Evolutionary conservation across 2,113 vertebrate genomes (phyloP).

Genomic region (Opisthocomus hoazin): DNA sequence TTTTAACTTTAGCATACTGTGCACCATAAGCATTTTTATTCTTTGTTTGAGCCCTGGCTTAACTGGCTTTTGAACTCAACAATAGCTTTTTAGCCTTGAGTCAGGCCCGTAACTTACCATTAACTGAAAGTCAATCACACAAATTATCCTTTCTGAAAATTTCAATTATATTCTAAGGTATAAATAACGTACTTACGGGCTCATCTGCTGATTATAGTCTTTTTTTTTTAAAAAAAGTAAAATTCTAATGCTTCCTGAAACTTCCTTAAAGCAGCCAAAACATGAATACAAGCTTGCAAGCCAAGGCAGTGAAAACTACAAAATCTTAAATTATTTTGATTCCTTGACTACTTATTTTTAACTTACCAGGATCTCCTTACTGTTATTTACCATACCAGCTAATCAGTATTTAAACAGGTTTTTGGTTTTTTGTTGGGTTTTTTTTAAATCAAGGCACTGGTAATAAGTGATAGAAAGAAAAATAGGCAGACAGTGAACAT

Average conservation of each 20-base stretch:
- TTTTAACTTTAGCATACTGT: background rate
- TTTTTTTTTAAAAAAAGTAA: background rate
- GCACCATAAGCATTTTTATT: background rate
- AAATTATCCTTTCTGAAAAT: background rate
- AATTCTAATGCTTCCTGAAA: background rate
- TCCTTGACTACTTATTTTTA: background rate
- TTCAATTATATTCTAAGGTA: background rate
- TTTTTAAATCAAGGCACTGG: background rate
- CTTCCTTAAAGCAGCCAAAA: background rate
- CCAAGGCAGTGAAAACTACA: background rate
- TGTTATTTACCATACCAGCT: background rate
- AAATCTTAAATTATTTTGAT: background rate
- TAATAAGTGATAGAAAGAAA: background rate
- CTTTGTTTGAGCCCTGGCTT: background rate
- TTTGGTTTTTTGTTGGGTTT: background rate
- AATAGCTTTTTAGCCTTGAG: background rate
- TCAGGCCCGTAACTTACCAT: background rate
- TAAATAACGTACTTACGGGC: background rate
- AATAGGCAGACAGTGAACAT: background rate
- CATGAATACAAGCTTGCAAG: background rate
- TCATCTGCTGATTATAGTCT: background rate
- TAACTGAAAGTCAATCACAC: background rate
- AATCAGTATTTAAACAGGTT: background rate
- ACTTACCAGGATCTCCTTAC: background rate
- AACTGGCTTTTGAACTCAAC: background rate